Evolutionary conservation across 2,888 invertebrate species (phyloP).

Genomic region (Drosophila gaucha): DNA sequence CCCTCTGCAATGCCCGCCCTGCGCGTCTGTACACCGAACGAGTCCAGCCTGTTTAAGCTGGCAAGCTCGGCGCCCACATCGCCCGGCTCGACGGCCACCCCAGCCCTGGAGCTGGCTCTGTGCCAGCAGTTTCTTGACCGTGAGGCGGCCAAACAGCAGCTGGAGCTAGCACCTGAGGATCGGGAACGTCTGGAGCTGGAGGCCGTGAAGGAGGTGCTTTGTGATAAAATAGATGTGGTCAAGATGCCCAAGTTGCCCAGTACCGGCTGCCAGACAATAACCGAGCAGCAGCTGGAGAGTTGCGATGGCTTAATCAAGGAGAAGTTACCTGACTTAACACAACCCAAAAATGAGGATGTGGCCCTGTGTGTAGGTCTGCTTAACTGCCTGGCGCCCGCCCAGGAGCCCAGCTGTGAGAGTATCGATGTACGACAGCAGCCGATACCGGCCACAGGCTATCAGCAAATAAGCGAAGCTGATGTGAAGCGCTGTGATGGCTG

Average conservation of each 20-base stretch:
- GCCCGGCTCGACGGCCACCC: constrained; percentile 36
- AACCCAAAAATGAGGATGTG: constrained; percentile 61
- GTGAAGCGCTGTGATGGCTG: constrained; percentile 55
- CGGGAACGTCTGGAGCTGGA: constrained; percentile 53
- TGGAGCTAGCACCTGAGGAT: constrained; percentile 40
- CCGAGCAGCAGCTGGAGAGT: constrained; percentile 61
- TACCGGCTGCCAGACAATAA: constrained; percentile 70
- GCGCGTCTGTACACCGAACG: constrained; percentile 88
- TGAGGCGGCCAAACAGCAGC: constrained; percentile 40
- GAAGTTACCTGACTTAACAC: neutral
- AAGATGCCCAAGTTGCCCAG: constrained; percentile 59
- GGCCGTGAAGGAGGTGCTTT: constrained; percentile 73
- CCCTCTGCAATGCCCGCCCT: constrained; percentile 70
- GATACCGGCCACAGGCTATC: constrained; percentile 64
- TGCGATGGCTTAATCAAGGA: constrained; percentile 59
- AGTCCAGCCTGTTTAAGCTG: constrained; percentile 77
- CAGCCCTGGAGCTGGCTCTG: constrained; percentile 55
- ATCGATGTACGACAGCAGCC: constrained; percentile 62
- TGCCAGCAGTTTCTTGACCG: constrained; percentile 63
- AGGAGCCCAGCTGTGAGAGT: constrained; percentile 67
- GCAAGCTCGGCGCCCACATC: constrained; percentile 74
- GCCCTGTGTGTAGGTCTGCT: constrained; percentile 67
- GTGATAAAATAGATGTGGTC: constrained; percentile 76
- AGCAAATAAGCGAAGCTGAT: constrained; percentile 64
- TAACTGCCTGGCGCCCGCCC: constrained; percentile 63